A percentile compares a stretch with the other conserved stretches of the same genome.
These are phyloP conservation scores for Lepidurus packardi DNA, from an alignment of 1,140 invertebrate genomes.

Conservation along the genomic window DNA sequence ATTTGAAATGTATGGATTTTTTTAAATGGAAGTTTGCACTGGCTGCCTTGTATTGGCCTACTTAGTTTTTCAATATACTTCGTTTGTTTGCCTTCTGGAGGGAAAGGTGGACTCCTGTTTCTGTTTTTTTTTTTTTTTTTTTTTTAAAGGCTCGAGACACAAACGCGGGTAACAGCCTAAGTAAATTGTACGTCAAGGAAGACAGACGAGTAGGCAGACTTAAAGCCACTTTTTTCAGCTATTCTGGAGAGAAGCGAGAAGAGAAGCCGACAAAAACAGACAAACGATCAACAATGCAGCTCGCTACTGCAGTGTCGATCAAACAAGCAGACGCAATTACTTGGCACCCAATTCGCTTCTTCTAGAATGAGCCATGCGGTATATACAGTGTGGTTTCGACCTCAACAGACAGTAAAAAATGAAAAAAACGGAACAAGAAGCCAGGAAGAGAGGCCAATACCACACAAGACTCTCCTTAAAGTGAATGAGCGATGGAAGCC, in stretches of 20 bases:
- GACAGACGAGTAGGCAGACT: conserved; percentile 13
- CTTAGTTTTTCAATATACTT: background rate
- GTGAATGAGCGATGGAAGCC: too few relatives aligned
- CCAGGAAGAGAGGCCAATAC: background rate
- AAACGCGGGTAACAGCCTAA: background rate
- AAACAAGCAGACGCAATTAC: conserved; percentile 18
- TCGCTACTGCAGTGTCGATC: conserved; percentile 20
- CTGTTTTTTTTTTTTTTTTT: background rate
- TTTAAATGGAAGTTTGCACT: background rate
- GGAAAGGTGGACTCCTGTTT: background rate
- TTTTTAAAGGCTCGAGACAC: background rate
- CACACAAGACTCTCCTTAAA: background rate
- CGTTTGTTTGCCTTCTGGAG: background rate
- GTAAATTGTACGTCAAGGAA: conserved; percentile 19
- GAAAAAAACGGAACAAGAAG: background rate
- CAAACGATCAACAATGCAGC: conserved; percentile 13
- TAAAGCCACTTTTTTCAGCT: conserved; percentile 5
- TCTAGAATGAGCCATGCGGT: background rate
- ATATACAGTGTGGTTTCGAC: background rate
- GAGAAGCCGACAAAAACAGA: conserved; percentile 15
- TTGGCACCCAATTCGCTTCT: conserved; percentile 6
- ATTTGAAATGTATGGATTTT: background rate
- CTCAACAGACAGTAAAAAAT: background rate
- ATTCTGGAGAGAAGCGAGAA: background rate
- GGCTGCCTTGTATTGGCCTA: background rate